phyloP scores from a whole-genome alignment of 2,888 invertebrate genomes.

The Dyspetes luteomarginatus region DNA sequence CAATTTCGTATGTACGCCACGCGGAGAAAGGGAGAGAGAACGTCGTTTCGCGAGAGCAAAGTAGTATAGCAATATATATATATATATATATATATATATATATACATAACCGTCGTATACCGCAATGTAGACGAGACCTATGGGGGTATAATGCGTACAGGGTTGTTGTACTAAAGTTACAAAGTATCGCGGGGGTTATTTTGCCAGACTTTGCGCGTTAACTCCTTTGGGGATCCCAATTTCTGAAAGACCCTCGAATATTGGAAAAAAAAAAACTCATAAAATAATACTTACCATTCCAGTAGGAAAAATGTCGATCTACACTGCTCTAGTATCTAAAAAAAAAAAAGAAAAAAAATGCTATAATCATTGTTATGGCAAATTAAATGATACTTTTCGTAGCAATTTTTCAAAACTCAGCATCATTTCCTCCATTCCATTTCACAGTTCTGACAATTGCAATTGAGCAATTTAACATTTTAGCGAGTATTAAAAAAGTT shows the following conservation, averaged over 20 bases:
- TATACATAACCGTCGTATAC: neutral
- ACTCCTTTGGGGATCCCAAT: conserved; percentile 37
- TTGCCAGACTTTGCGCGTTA: conserved; percentile 20
- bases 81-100: neutral
- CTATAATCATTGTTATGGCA: too few species aligned
- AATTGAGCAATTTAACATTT: too few species aligned
- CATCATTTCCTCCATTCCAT: too few species aligned
- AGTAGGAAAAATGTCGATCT: too few species aligned
- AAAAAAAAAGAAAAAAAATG: too few species aligned
- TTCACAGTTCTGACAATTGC: too few species aligned
- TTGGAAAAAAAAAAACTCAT: conserved; percentile 4
- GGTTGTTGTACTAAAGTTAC: conserved; percentile 25
- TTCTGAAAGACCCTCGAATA: conserved; percentile 9
- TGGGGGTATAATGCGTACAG: conserved; percentile 36
- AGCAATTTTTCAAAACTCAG: too few species aligned
- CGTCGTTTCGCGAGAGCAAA: conserved; percentile 31
- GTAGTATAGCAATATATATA: conserved; percentile 7
- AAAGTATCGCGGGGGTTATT: conserved; percentile 37
- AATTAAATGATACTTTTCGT: too few species aligned
- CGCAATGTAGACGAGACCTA: conserved; percentile 12
- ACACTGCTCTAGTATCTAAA: too few species aligned
- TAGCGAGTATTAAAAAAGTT: too few species aligned
- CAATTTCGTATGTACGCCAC: conserved; percentile 68
- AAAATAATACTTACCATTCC: neutral
- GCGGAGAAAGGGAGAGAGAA: conserved; percentile 20